Percentiles rank a stretch among this genome's conserved stretches.
phyloP scores from a whole-genome alignment of 2,888 invertebrate species.

The Chaetogeoica ovagalla region DNA sequence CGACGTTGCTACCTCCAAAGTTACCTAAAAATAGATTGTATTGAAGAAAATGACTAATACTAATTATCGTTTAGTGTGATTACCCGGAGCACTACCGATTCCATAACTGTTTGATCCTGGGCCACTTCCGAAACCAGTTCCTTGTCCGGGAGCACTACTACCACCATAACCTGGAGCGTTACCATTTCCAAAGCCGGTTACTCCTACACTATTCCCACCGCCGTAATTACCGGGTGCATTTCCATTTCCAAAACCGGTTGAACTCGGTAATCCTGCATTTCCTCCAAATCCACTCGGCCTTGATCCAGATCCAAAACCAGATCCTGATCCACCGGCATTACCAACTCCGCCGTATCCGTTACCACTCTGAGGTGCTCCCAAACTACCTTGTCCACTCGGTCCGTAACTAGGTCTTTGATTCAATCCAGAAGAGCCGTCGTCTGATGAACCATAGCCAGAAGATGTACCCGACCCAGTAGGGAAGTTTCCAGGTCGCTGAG shows the following conservation, averaged over 20 bases:
- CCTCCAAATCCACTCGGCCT: slow-evolving; percentile 52
- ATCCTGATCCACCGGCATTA: slow-evolving; percentile 48
- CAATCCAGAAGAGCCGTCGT: not conserved
- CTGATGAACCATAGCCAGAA: slow-evolving; percentile 6
- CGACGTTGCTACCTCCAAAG: slow-evolving; percentile 42
- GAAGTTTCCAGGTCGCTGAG: slow-evolving; percentile 41
- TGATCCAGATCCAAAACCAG: slow-evolving; percentile 46
- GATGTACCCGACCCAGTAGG: slow-evolving; percentile 19
- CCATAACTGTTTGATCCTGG: slow-evolving; percentile 55
- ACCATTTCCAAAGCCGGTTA: slow-evolving; percentile 55
- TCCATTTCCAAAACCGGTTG: slow-evolving; percentile 55
- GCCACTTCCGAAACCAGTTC: slow-evolving; percentile 54
- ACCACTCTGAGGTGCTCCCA: slow-evolving; percentile 43
- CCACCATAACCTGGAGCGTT: slow-evolving; percentile 54
- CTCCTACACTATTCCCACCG: slow-evolving; percentile 55
- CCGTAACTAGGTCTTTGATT: slow-evolving; percentile 34
- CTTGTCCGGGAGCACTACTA: slow-evolving; percentile 56
- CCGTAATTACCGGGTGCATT: slow-evolving; percentile 53
- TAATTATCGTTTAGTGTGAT: not conserved
- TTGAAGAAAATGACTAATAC: not conserved
- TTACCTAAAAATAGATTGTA: slow-evolving; percentile 33
- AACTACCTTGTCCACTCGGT: slow-evolving; percentile 44
- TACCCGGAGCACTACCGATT: slow-evolving; percentile 52
- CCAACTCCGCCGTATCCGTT: slow-evolving; percentile 54
- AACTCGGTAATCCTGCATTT: slow-evolving; percentile 53